Conservation (phyloP, 92 coral and sea anemone genomes). For the Pocillopora meandrina region DNA sequence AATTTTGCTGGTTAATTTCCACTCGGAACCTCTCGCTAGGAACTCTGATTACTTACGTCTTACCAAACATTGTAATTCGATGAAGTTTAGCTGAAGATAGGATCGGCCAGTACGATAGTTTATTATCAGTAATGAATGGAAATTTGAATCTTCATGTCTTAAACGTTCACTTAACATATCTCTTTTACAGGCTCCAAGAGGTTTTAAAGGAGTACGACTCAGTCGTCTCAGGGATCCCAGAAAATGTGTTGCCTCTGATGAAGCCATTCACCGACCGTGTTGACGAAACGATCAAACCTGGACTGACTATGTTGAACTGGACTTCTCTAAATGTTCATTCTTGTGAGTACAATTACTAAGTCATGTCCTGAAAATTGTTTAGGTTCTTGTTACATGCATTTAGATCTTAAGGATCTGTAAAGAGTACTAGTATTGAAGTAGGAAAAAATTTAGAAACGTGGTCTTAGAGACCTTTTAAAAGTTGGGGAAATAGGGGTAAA, state of each 20-base stretch:
- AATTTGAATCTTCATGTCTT: background rate
- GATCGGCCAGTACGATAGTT: too few relatives aligned
- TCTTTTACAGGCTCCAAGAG: slow-evolving; percentile 64
- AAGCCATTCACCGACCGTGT: slow-evolving; percentile 91
- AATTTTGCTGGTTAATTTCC: background rate
- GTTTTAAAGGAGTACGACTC: slow-evolving; percentile 75
- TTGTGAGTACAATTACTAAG: slow-evolving; percentile 55
- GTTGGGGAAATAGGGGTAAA: too few relatives aligned
- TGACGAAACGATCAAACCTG: slow-evolving; percentile 97
- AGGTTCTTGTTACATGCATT: background rate
- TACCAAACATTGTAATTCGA: too few relatives aligned
- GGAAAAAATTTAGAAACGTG: too few relatives aligned
- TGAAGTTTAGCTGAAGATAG: too few relatives aligned
- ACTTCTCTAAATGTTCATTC: slow-evolving; percentile 83
- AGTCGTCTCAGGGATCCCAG: slow-evolving; percentile 83
- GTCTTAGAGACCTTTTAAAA: too few relatives aligned
- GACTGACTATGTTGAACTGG: slow-evolving; percentile 96
- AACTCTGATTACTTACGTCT: too few relatives aligned
- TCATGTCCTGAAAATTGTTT: background rate
- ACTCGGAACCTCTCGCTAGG: too few relatives aligned
- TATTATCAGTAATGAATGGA: background rate
- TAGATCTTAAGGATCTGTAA: background rate
- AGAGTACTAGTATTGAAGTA: too few relatives aligned
- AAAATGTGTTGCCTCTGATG: slow-evolving; percentile 90
- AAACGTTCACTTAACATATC: too few relatives aligned